Percentiles rank a stretch among this genome's conserved stretches.
These are phyloP conservation scores for Alviniconcha marisindica DNA, from an alignment of 1,140 invertebrate species.

Conservation along the genomic window DNA sequence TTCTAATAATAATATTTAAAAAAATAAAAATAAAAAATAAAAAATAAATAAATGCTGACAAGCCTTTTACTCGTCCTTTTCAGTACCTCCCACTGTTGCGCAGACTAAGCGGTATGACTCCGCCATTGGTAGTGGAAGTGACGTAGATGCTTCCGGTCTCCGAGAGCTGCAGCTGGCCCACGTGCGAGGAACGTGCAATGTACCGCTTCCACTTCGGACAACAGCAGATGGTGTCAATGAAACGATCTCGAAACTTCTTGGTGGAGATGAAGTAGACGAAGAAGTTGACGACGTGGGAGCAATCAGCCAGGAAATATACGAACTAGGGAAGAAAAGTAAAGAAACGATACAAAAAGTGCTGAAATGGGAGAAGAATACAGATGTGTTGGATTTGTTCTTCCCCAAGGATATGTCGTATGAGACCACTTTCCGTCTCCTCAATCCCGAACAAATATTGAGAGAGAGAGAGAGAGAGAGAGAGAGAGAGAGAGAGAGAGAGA, in stretches of 20 bases:
- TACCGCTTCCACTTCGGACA: slow-evolving; percentile 33
- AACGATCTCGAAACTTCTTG: slow-evolving; percentile 61
- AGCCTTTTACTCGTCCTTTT: too few species aligned
- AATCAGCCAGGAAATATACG: slow-evolving; percentile 60
- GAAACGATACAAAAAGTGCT: too few species aligned
- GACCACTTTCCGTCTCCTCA: too few species aligned
- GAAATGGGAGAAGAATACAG: too few species aligned
- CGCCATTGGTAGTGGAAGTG: slow-evolving; percentile 30
- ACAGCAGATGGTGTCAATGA: slow-evolving; percentile 52
- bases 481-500: background rate
- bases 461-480: background rate
- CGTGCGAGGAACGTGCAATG: background rate
- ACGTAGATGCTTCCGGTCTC: slow-evolving; percentile 37
- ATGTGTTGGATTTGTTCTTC: too few species aligned
- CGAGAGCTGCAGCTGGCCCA: slow-evolving; percentile 29
- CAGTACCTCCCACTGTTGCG: slow-evolving; percentile 23
- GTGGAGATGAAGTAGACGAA: slow-evolving; percentile 67
- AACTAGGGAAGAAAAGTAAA: too few species aligned
- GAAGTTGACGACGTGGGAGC: slow-evolving; percentile 66
- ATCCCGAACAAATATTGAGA: background rate
- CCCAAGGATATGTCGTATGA: too few species aligned
- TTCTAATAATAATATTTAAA: too few species aligned
- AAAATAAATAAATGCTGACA: too few species aligned
- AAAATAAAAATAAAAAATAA: too few species aligned
- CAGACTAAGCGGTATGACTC: slow-evolving; percentile 24